Evolutionary conservation across 2,797 vertebrate genomes (phyloP).

Genomic region (Acanthis flammea): DNA sequence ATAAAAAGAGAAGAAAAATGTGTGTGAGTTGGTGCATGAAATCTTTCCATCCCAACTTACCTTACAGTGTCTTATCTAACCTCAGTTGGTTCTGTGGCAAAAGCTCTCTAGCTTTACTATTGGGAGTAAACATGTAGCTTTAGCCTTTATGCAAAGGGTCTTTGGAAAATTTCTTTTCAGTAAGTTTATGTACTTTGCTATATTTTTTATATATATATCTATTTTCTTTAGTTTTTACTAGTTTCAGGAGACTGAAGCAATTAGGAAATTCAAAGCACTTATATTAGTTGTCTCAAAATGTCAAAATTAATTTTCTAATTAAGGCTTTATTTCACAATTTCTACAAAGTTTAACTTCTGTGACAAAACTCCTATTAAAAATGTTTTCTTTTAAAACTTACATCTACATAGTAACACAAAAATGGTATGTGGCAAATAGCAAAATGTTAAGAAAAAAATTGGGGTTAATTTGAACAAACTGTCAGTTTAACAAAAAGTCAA

Average conservation of each 20-base stretch:
- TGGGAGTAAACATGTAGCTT: background rate
- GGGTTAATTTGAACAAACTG: background rate
- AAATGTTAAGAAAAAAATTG: background rate
- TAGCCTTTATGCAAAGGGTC: background rate
- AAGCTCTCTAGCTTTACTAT: background rate
- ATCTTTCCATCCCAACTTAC: background rate
- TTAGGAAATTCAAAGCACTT: background rate
- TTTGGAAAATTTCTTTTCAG: background rate
- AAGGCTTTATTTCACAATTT: background rate
- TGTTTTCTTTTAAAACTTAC: background rate
- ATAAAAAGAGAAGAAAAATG: background rate
- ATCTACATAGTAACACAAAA: background rate
- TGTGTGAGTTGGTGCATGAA: background rate
- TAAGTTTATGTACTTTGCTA: background rate
- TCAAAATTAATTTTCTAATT: background rate
- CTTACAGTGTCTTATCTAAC: background rate
- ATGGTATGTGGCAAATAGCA: background rate
- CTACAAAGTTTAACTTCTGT: background rate
- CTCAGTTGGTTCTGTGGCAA: background rate
- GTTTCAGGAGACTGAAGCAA: background rate
- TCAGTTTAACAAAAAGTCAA: background rate
- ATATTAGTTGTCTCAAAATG: background rate
- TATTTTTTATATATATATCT: fast-evolving
- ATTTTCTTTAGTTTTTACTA: background rate
- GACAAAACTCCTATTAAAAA: background rate